A percentile compares a stretch with the other conserved stretches of the same genome.
Conservation (phyloP, 2,113 vertebrate species). For the Recurvirostra avosetta region DNA sequence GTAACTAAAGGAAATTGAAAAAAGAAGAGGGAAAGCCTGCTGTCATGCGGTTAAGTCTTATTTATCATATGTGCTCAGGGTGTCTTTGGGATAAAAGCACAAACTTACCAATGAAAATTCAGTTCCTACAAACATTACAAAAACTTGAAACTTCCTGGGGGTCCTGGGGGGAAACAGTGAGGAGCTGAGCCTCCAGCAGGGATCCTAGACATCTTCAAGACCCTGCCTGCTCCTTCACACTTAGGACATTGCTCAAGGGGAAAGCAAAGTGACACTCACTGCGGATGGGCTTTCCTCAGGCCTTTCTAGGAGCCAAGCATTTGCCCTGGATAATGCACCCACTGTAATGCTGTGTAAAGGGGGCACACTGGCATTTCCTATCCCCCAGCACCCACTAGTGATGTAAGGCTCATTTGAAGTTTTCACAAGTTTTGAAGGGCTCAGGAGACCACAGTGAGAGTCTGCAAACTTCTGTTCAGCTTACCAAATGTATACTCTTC, state of each 20-base stretch:
- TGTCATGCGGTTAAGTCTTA: neutral
- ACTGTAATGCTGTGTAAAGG: fast-evolving
- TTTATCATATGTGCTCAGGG: neutral
- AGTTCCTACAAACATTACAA: neutral
- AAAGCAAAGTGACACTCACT: neutral
- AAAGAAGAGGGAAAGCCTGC: neutral
- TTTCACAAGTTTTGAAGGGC: neutral
- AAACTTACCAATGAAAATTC: neutral
- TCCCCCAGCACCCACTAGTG: neutral
- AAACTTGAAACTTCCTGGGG: neutral
- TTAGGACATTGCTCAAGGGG: neutral
- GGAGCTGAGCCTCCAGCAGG: neutral
- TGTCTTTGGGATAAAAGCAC: neutral
- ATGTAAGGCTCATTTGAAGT: neutral
- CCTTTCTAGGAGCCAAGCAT: neutral
- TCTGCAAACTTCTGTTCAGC: neutral
- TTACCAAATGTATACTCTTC: neutral
- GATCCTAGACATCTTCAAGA: neutral
- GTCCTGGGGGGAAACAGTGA: neutral
- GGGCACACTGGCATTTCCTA: neutral
- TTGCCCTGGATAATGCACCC: neutral
- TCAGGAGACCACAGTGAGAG: neutral
- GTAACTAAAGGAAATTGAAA: neutral
- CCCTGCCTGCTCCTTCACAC: neutral
- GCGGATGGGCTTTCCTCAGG: neutral